Conservation (phyloP, 2,113 vertebrate genomes). For the Malurus alboscapulatus region DNA sequence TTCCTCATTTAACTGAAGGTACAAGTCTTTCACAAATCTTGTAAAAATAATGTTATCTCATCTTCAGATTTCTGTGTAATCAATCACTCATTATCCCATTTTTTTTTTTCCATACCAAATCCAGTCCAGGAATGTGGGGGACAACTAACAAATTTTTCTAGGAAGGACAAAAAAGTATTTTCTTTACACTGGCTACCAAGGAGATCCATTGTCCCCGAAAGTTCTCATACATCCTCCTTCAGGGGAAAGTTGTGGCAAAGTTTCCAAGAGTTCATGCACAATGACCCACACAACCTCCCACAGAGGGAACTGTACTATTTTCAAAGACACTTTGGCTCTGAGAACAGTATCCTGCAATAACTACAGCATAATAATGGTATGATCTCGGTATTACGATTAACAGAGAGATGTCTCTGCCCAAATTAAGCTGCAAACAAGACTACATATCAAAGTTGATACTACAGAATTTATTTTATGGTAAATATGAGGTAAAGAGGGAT, state of each 20-base stretch:
- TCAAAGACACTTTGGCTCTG: neutral
- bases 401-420: neutral
- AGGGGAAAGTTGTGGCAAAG: neutral
- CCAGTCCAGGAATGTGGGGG: neutral
- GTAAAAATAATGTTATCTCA: neutral
- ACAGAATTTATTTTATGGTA: neutral
- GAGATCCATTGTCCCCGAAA: neutral
- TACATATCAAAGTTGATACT: neutral
- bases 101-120: neutral
- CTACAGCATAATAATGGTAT: neutral
- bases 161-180: neutral
- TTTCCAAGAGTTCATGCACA: no score
- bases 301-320: neutral
- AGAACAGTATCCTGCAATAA: accelerated
- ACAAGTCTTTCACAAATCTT: neutral
- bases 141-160: neutral
- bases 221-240: neutral
- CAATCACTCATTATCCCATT: neutral
- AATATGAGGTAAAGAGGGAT: neutral
- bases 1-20: neutral
- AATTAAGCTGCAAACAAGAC: neutral
- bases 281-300: neutral
- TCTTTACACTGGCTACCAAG: neutral
- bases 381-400: accelerated
- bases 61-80: neutral